Evolutionary conservation across 2,888 invertebrate species (phyloP).

Genomic region (Troides aeacus): DNA sequence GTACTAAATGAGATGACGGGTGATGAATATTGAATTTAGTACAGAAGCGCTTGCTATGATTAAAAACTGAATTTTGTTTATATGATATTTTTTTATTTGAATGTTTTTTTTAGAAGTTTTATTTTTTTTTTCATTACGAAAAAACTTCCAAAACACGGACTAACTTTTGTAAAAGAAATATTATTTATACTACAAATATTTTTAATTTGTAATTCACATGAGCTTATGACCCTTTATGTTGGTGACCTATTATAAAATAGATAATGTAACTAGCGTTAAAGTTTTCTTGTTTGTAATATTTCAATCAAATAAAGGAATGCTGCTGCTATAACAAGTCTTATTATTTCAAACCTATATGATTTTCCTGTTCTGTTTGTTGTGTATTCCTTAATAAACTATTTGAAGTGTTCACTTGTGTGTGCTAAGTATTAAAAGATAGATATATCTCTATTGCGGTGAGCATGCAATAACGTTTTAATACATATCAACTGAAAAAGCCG

Average conservation of each 20-base stretch:
- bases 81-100: slow-evolving; percentile 1
- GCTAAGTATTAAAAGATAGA: too few relatives aligned
- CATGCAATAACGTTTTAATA: too few relatives aligned
- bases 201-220: too few relatives aligned
- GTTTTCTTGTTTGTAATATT: slow-evolving; percentile 50
- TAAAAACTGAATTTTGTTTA: background rate
- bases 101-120: background rate
- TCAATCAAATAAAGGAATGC: slow-evolving; percentile 58
- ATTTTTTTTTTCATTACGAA: background rate
- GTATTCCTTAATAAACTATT: background rate
- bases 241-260: background rate
- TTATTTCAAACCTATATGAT: slow-evolving; percentile 12
- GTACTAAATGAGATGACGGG: background rate
- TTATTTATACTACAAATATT: too few relatives aligned
- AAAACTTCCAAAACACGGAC: too few relatives aligned
- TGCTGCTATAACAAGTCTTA: slow-evolving; percentile 36
- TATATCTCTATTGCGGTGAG: too few relatives aligned
- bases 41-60: slow-evolving; percentile 14
- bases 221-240: background rate
- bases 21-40: background rate
- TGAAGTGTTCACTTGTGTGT: background rate
- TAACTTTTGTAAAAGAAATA: too few relatives aligned
- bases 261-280: slow-evolving; percentile 40
- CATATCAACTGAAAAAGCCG: too few relatives aligned
- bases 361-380: background rate